phyloP scores from a whole-genome alignment of 2,888 invertebrate genomes.

The Hypena proboscidalis region DNA sequence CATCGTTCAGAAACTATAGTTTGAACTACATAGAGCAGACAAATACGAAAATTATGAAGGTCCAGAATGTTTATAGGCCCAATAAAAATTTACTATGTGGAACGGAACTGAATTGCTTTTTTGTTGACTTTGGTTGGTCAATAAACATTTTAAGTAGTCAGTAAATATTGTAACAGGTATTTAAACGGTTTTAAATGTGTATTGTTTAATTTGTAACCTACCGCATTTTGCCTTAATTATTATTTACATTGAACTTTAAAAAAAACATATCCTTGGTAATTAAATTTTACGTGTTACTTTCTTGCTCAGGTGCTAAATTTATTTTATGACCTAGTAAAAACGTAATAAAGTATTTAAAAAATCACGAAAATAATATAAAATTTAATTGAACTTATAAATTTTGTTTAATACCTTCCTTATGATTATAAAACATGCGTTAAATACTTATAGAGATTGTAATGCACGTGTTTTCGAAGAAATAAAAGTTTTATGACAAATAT shows the following conservation, averaged over 20 bases:
- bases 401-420: slow-evolving; percentile 24
- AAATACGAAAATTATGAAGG: slow-evolving; percentile 36
- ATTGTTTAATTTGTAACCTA: no score
- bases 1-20: slow-evolving; percentile 31
- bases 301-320: slow-evolving; percentile 24
- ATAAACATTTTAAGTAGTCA: neutral
- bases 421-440: slow-evolving; percentile 26
- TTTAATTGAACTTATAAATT: slow-evolving; percentile 32
- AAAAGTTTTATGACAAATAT: slow-evolving; percentile 4
- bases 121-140: slow-evolving; percentile 5
- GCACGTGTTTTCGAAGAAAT: slow-evolving; percentile 16
- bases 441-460: slow-evolving; percentile 16
- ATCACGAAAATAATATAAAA: slow-evolving; percentile 11
- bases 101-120: slow-evolving; percentile 19
- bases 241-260: no score
- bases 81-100: slow-evolving; percentile 31
- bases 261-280: slow-evolving; percentile 7
- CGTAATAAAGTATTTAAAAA: slow-evolving; percentile 14
- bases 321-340: slow-evolving; percentile 30
- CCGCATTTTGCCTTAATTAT: no score
- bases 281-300: slow-evolving; percentile 22
- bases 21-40: slow-evolving; percentile 9
- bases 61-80: slow-evolving; percentile 31
- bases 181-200: no score
- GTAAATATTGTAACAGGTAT: neutral